Evolutionary conservation across 64 coral and sea anemone genomes (phyloP).

Genomic region (Pachyseris speciosa): DNA sequence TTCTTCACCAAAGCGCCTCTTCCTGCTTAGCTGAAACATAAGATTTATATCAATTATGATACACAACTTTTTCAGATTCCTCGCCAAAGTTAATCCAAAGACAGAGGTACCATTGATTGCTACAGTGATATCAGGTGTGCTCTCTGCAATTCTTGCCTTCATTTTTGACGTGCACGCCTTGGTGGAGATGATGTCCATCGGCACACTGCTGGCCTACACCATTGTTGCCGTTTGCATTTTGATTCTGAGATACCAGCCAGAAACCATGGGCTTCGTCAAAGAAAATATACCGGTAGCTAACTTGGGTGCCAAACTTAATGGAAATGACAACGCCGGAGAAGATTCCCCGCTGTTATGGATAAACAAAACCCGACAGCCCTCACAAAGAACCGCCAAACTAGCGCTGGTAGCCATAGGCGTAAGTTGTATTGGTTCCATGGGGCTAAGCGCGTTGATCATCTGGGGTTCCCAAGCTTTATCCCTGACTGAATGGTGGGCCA

Average conservation of each 20-base stretch:
- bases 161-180: slow-evolving; percentile 39
- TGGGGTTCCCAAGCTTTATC: no score
- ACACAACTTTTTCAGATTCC: slow-evolving; percentile 21
- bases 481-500: no score
- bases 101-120: slow-evolving; percentile 41
- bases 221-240: background rate
- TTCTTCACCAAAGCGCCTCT: no score
- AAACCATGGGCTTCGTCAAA: background rate
- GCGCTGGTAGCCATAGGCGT: background rate
- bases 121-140: slow-evolving; percentile 16
- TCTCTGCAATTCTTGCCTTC: no score
- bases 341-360: background rate
- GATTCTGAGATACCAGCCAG: background rate
- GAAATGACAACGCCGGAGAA: background rate
- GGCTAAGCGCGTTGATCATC: no score
- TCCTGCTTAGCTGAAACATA: no score
- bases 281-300: background rate
- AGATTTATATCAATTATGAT: background rate
- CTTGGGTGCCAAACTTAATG: background rate
- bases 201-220: background rate
- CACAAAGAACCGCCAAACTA: background rate
- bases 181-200: slow-evolving; percentile 38
- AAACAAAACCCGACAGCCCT: background rate
- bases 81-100: slow-evolving; percentile 27
- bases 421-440: background rate